Conservation (phyloP, 2,113 vertebrate genomes). For the Thunnus thynnus region DNA sequence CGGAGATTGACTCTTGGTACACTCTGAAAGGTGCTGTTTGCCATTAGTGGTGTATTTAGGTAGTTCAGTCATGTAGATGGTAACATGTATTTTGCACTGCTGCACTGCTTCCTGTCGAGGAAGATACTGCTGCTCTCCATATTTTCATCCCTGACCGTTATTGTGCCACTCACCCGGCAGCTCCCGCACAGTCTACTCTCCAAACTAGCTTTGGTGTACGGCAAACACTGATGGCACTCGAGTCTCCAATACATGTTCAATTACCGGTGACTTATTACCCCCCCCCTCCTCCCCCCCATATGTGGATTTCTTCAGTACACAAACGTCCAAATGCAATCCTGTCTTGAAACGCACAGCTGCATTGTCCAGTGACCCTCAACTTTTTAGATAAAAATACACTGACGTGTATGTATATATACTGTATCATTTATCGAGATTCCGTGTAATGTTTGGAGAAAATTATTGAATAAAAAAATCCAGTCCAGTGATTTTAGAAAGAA, state of each 20-base stretch:
- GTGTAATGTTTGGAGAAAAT: constrained; percentile 86
- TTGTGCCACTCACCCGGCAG: constrained; percentile 68
- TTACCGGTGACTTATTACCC: constrained; percentile 51
- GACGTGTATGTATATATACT: constrained; percentile 85
- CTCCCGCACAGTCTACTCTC: constrained; percentile 70
- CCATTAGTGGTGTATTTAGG: constrained; percentile 74
- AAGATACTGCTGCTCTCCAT: constrained; percentile 69
- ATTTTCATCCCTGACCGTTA: constrained; percentile 58
- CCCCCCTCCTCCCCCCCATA: background rate
- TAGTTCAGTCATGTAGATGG: constrained; percentile 63
- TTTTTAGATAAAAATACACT: constrained; percentile 87
- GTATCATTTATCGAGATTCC: constrained; percentile 84
- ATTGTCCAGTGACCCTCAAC: constrained; percentile 79
- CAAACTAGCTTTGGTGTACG: constrained; percentile 61
- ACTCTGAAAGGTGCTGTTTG: constrained; percentile 73
- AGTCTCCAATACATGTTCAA: constrained; percentile 47
- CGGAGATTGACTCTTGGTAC: constrained; percentile 48
- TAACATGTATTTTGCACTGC: constrained; percentile 72
- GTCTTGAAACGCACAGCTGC: constrained; percentile 85
- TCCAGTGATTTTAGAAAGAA: constrained; percentile 75
- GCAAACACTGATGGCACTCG: constrained; percentile 68
- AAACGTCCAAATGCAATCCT: constrained; percentile 75
- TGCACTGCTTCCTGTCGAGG: constrained; percentile 66
- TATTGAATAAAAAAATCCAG: constrained; percentile 84
- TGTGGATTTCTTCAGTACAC: constrained; percentile 67